Conservation (phyloP, 2,888 invertebrate species). For the Pharmacophagus antenor region DNA sequence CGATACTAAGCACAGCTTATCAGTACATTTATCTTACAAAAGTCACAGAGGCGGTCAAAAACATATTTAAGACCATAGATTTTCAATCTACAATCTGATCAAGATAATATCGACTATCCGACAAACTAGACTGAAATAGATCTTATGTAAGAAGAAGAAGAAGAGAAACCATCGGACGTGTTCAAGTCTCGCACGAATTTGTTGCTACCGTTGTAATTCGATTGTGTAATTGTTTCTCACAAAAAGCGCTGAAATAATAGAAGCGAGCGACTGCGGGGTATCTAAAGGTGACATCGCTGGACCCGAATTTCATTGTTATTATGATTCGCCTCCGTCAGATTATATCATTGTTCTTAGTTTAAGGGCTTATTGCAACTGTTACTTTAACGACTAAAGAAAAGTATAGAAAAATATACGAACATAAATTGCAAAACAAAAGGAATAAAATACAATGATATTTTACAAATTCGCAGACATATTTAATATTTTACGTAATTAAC, state of each 20-base stretch:
- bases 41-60: no score
- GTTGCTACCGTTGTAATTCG: slow-evolving; percentile 6
- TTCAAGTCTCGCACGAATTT: slow-evolving; percentile 12
- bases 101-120: background rate
- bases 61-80: no score
- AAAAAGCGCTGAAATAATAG: slow-evolving; percentile 21
- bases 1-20: no score
- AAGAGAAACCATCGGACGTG: slow-evolving; percentile 5
- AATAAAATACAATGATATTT: no score
- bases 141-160: slow-evolving; percentile 6
- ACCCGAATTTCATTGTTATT: slow-evolving; percentile 33
- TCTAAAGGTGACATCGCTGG: slow-evolving; percentile 32
- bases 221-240: slow-evolving; percentile 25
- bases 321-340: slow-evolving; percentile 24
- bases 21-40: no score
- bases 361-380: background rate
- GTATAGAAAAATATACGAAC: no score
- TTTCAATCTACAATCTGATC: no score
- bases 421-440: no score
- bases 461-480: no score
- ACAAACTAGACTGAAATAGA: background rate
- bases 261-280: slow-evolving; percentile 12
- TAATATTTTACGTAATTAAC: no score
- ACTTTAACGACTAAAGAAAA: background rate
- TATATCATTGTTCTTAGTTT: slow-evolving; percentile 14